phyloP scores from a whole-genome alignment of 2,113 vertebrate species.

The Malurus cyaneus region DNA sequence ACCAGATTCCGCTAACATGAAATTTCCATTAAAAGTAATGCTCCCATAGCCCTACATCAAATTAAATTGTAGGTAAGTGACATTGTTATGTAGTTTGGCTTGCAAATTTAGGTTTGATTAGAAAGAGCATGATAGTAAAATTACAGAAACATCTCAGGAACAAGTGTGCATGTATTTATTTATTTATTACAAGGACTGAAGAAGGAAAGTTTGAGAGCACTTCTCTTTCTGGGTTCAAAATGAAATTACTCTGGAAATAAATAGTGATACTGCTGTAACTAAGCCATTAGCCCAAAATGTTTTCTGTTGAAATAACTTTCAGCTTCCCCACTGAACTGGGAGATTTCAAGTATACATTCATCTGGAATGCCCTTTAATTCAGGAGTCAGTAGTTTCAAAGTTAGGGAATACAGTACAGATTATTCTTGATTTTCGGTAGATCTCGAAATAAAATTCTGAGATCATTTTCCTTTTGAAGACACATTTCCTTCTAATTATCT shows the following conservation, averaged over 20 bases:
- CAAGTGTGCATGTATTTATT: neutral
- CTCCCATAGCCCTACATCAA: neutral
- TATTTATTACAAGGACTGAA: neutral
- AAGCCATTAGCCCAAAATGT: neutral
- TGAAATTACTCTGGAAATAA: neutral
- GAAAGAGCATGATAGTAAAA: neutral
- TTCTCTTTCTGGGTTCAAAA: neutral
- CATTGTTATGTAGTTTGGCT: neutral
- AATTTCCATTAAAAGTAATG: neutral
- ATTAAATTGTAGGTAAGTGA: neutral
- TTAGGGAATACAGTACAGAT: neutral
- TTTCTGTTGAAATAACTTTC: neutral
- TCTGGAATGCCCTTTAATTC: neutral
- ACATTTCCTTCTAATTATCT: neutral
- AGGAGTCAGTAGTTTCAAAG: neutral
- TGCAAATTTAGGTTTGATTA: slow-evolving; percentile 4
- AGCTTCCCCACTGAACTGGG: neutral
- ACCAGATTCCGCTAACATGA: neutral
- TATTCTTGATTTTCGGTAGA: neutral
- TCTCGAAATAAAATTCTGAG: neutral
- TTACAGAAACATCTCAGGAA: neutral
- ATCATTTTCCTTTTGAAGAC: neutral
- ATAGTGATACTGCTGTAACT: neutral
- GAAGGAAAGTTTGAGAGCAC: neutral
- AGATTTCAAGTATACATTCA: neutral